These are phyloP conservation scores for Thysanoteuthis rhombus DNA, from an alignment of 2,888 invertebrate species.

Conservation along the genomic window DNA sequence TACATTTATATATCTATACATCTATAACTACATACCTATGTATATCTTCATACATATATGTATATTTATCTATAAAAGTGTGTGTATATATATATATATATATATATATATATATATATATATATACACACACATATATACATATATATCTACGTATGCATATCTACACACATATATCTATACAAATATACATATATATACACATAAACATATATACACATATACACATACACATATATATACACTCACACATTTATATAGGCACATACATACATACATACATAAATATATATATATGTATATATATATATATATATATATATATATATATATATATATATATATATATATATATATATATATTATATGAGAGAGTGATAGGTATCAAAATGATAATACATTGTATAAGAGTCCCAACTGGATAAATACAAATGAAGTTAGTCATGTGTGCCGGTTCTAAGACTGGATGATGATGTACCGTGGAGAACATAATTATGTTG, in stretches of 20 bases:
- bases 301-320: neutral
- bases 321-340: neutral
- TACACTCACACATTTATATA: neutral
- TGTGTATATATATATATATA: too few relatives aligned
- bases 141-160: neutral
- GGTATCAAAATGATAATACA: neutral
- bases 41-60: too few relatives aligned
- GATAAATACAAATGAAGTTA: too few relatives aligned
- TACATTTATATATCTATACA: too few relatives aligned
- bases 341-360: constrained; percentile 20
- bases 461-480: too few relatives aligned
- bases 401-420: too few relatives aligned
- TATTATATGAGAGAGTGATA: too few relatives aligned
- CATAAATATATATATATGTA: neutral
- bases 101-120: too few relatives aligned
- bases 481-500: too few relatives aligned
- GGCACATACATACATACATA: neutral
- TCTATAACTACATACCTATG: too few relatives aligned
- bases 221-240: neutral
- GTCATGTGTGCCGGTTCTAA: too few relatives aligned
- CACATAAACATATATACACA: neutral
- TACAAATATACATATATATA: neutral
- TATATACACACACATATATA: neutral
- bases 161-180: neutral
- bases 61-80: too few relatives aligned